A percentile compares a stretch with the other conserved stretches of the same genome.
Evolutionary conservation across 2,113 vertebrate species (phyloP).

Genomic region (Plotosus lineatus): DNA sequence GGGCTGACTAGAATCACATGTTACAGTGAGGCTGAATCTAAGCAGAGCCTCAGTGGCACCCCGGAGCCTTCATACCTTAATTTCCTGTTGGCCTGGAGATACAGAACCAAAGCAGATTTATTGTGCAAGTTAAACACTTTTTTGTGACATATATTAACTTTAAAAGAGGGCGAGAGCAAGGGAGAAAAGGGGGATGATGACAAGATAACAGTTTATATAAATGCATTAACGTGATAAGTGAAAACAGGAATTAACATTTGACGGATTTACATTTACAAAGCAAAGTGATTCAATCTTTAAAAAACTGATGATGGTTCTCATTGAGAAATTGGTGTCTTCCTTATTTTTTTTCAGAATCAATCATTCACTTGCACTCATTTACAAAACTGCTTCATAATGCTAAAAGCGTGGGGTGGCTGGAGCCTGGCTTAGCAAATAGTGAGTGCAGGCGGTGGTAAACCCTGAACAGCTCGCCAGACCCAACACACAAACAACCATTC

Average conservation of each 20-base stretch:
- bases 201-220: background rate
- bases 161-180: background rate
- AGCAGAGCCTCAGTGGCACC: background rate
- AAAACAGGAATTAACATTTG: background rate
- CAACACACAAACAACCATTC: too few species aligned
- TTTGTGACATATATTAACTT: background rate
- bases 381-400: too few species aligned
- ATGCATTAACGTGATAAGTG: background rate
- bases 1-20: constrained; percentile 27
- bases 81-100: constrained; percentile 58
- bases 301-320: background rate
- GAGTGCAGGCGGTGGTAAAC: too few species aligned
- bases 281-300: background rate
- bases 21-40: background rate
- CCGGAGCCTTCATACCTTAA: constrained; percentile 58
- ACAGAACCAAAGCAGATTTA: constrained; percentile 52
- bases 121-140: background rate
- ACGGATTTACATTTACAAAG: background rate
- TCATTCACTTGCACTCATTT: too few species aligned
- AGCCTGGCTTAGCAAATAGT: too few species aligned
- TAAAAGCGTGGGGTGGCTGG: too few species aligned
- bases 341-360: too few species aligned
- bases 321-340: background rate
- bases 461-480: too few species aligned
- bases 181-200: background rate